These are phyloP conservation scores for Chaetops frenatus DNA, from an alignment of 2,113 vertebrate species.

Conservation along the genomic window DNA sequence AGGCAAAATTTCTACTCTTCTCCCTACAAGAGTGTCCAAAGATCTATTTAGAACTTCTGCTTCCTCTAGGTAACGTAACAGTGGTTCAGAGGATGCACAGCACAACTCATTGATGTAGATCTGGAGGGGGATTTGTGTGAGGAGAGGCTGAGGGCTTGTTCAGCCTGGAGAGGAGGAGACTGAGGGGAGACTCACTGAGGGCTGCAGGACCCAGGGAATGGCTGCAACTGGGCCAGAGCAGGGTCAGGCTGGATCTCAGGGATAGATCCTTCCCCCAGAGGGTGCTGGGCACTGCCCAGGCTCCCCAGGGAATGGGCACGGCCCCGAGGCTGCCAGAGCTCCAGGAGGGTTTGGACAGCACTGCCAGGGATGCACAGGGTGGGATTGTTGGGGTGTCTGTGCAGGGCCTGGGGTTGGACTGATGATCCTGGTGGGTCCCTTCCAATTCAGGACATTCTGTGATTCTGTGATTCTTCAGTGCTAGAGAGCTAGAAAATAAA, in stretches of 20 bases:
- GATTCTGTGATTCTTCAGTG: not conserved
- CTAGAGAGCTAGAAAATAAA: not conserved
- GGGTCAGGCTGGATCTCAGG: not conserved
- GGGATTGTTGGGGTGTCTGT: not conserved
- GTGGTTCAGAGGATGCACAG: not conserved
- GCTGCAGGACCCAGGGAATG: not conserved
- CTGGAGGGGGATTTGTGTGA: not conserved
- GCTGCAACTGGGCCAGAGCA: not conserved
- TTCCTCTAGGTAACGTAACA: not conserved
- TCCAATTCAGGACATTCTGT: not conserved
- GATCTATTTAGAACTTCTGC: conserved; percentile 12
- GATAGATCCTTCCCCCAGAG: not conserved
- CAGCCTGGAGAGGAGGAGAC: not conserved
- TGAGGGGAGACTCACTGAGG: not conserved
- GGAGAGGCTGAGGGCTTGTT: not conserved
- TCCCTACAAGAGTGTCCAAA: not conserved
- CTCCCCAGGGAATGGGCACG: not conserved
- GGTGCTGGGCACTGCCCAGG: not conserved
- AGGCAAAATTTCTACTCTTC: not conserved
- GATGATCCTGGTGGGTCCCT: rapidly evolving
- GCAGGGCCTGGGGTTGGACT: not conserved
- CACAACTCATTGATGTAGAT: not conserved
- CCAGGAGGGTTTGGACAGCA: rapidly evolving
- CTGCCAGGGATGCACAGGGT: not conserved
- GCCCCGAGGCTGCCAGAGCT: not conserved